Conservation (phyloP, 2,888 invertebrate species). For the Diplolepis rosae region DNA sequence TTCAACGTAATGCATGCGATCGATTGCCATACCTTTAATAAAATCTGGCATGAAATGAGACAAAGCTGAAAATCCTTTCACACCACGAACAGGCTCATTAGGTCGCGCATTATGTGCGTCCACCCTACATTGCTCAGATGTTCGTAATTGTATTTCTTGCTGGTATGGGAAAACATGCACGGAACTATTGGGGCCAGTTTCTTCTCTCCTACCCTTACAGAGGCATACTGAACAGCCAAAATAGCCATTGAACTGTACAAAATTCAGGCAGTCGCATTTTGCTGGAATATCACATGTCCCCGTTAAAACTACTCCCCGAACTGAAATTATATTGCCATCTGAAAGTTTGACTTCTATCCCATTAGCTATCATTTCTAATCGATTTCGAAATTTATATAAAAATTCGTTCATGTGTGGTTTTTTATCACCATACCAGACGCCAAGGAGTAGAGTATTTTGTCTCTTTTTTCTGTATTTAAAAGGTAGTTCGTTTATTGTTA, state of each 20-base stretch:
- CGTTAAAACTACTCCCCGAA: constrained; percentile 36
- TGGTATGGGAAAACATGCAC: constrained; percentile 44
- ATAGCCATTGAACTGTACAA: constrained; percentile 44
- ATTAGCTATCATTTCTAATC: constrained; percentile 8
- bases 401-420: constrained; percentile 42
- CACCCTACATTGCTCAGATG: constrained; percentile 33
- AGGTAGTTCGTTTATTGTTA: constrained; percentile 43
- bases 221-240: constrained; percentile 44
- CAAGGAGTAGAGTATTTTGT: constrained; percentile 43
- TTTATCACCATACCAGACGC: constrained; percentile 41
- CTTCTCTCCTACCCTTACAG: constrained; percentile 35
- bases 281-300: constrained; percentile 42
- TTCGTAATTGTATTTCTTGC: constrained; percentile 35
- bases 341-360: constrained; percentile 21
- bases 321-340: constrained; percentile 27
- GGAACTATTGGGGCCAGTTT: constrained; percentile 20
- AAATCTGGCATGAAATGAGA: constrained; percentile 45
- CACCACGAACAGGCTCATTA: constrained; percentile 35
- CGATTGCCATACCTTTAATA: constrained; percentile 41
- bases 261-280: constrained; percentile 44
- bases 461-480: constrained; percentile 35
- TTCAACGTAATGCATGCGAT: constrained; percentile 47
- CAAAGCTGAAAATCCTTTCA: constrained; percentile 39
- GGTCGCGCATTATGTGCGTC: constrained; percentile 38
- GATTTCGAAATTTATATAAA: constrained; percentile 10